Evolutionary conservation across 2,888 invertebrate species (phyloP).

Genomic region (Leucoptera coffeella): DNA sequence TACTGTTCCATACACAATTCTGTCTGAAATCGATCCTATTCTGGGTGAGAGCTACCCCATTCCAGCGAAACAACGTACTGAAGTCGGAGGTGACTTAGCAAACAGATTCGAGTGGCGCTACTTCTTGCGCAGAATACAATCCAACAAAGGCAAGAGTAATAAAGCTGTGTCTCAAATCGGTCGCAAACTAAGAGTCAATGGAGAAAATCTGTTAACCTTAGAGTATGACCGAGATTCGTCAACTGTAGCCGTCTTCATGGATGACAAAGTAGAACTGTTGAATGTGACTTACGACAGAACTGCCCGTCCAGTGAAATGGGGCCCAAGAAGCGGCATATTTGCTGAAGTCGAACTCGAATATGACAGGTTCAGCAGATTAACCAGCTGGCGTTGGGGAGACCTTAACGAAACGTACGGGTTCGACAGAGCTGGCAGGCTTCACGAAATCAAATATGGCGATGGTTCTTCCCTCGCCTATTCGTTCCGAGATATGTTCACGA

Average conservation of each 20-base stretch:
- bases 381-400: slow-evolving; percentile 90
- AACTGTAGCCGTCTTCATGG: slow-evolving; percentile 81
- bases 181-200: slow-evolving; percentile 80
- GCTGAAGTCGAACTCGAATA: slow-evolving; percentile 88
- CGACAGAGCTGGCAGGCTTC: slow-evolving; percentile 82
- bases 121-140: slow-evolving; percentile 71
- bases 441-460: slow-evolving; percentile 86
- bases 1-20: slow-evolving; percentile 82
- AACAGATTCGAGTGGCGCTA: slow-evolving; percentile 96
- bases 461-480: slow-evolving; percentile 86
- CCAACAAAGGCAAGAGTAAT: slow-evolving; percentile 52
- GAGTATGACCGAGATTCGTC: slow-evolving; percentile 87
- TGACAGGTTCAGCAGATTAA: slow-evolving; percentile 82
- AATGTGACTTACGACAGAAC: slow-evolving; percentile 85
- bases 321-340: slow-evolving; percentile 78
- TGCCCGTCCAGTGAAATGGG: slow-evolving; percentile 78
- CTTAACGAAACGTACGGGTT: slow-evolving; percentile 86
- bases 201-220: slow-evolving; percentile 82
- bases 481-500: slow-evolving; percentile 88
- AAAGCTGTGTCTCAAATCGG: slow-evolving; percentile 79
- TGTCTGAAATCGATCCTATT: slow-evolving; percentile 82
- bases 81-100: slow-evolving; percentile 83
- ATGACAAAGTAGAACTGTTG: slow-evolving; percentile 76
- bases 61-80: slow-evolving; percentile 83
- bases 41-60: slow-evolving; percentile 89